Evolutionary conservation across 2,888 invertebrate species (phyloP), one percentile per base, ranked within the genome.

Genomic region (Oconnorella tubifera): DNA sequence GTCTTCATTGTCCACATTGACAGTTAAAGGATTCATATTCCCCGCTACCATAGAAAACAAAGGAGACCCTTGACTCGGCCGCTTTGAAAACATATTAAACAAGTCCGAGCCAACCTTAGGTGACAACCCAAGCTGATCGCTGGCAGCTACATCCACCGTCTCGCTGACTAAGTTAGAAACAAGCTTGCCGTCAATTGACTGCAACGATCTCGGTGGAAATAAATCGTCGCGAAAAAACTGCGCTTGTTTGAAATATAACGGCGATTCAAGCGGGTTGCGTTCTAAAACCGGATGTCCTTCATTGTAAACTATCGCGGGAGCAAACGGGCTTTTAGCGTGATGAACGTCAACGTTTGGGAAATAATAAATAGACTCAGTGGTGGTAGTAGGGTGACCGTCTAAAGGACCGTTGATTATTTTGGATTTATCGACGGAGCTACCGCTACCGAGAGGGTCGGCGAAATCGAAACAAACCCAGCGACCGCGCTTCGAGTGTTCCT

Each of bases 401-500:
- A 40, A 6, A 40, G 6, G 40, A 40, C 40, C 40, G 19, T 40
- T 40, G 40, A 14, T 6, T 14, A 19, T 40, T 14, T 19, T 40
- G 19, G 40, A 6, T 6, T 40, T 40, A 19, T 40, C 40, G 6
- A 19, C 10, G 10, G 19, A 40, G 25, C 10, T 58, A 33, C 25
- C 19, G 4, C n/a, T 25, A 49, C 28, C 49, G 23, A 25, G 4
- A 23, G 92, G 90, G 84, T 94, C 93, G 76, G 92, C 85, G 82
- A 91, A 95, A 83, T 95, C 95, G 89, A 92, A 90, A 82, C 94
- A 94, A 83, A 89, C 89, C 95, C 95, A 95, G 74, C 94, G 86
- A 32, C 95, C 95, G 64, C 94, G 87, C 74, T 90, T 89, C 79
- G 92, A 93, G 23, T 94, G 94, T 83, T 92, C 92, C 19, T 91